Conservation (phyloP, 92 coral and sea anemone genomes). For the Plumapathes pennacea region DNA sequence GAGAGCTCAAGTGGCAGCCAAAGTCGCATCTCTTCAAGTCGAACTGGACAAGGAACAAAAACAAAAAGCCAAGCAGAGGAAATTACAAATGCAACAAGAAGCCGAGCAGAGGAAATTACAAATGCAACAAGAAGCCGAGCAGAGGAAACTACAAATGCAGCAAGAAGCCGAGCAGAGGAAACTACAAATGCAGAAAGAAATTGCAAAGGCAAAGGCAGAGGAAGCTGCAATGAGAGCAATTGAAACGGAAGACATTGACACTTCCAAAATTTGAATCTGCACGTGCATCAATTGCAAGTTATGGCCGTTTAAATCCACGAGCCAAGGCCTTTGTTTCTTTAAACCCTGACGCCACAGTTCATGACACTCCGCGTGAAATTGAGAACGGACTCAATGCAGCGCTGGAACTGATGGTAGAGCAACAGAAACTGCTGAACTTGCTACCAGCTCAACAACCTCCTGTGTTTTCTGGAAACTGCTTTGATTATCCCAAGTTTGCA, state of each 20-base stretch:
- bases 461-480: slow-evolving; percentile 57
- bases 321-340: neutral
- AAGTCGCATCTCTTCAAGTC: slow-evolving; percentile 34
- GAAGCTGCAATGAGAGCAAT: no score
- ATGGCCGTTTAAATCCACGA: slow-evolving; percentile 2
- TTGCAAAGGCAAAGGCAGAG: slow-evolving; percentile 62
- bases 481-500: slow-evolving; percentile 62
- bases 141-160: slow-evolving; percentile 41
- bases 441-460: slow-evolving; percentile 61
- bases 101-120: no score
- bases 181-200: slow-evolving; percentile 36
- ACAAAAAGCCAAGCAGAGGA: no score
- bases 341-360: no score
- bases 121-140: no score
- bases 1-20: slow-evolving; percentile 38
- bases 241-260: slow-evolving; percentile 15
- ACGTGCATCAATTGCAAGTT: slow-evolving; percentile 3
- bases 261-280: slow-evolving; percentile 8
- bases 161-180: slow-evolving; percentile 53
- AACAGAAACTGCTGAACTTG: slow-evolving; percentile 53
- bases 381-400: neutral
- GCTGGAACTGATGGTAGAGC: slow-evolving; percentile 35
- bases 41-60: no score
- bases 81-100: no score
- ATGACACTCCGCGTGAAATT: neutral